These are phyloP conservation scores for Arctia plantaginis DNA, from an alignment of 2,888 invertebrate species.

Conservation along the genomic window DNA sequence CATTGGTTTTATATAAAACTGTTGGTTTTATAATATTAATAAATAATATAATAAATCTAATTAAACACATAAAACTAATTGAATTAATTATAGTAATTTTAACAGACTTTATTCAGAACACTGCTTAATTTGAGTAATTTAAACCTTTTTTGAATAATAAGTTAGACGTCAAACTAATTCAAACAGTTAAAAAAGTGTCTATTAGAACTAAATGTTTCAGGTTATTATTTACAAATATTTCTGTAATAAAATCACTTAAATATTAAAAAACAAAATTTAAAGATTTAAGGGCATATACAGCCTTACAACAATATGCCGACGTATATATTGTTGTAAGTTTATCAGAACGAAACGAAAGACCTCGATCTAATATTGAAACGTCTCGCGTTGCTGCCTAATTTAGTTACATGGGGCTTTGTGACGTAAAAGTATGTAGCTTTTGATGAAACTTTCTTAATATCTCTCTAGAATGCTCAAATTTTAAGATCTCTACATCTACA, in stretches of 20 bases:
- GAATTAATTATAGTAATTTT: background rate
- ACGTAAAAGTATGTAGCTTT: background rate
- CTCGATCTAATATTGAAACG: background rate
- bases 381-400: background rate
- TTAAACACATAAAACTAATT: background rate
- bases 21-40: too few species aligned
- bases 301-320: too few species aligned
- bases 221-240: background rate
- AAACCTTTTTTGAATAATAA: too few species aligned
- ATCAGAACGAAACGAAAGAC: background rate
- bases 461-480: background rate
- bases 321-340: background rate
- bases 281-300: too few species aligned
- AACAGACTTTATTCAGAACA: background rate
- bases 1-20: too few species aligned
- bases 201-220: too few species aligned
- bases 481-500: background rate
- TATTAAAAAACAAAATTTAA: background rate
- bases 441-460: background rate
- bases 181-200: too few species aligned
- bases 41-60: too few species aligned
- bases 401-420: background rate
- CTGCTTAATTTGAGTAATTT: background rate
- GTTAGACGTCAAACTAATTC: too few species aligned
- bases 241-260: too few species aligned